A percentile compares a stretch with the other conserved stretches of the same genome.
These are phyloP conservation scores for Pseudomugil tenellus DNA, from an alignment of 2,797 vertebrate genomes.

Conservation along the genomic window DNA sequence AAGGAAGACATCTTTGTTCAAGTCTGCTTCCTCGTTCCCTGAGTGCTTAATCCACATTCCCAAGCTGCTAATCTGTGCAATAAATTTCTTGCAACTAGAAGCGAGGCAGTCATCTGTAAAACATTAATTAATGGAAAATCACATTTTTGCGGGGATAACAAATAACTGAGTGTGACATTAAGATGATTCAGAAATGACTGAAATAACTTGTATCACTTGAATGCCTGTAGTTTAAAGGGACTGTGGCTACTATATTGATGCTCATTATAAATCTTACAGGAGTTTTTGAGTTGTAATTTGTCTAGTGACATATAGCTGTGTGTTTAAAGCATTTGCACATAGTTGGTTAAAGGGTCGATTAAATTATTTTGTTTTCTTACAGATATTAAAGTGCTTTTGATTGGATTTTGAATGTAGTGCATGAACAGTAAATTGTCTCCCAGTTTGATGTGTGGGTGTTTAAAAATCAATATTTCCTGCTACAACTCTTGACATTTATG, in stretches of 20 bases:
- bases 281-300: conserved; percentile 4
- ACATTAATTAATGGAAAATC: conserved; percentile 21
- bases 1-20: conserved; percentile 3
- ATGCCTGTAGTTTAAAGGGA: conserved; percentile 16
- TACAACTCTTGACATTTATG: background rate
- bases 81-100: conserved; percentile 22
- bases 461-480: background rate
- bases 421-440: background rate
- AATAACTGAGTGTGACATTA: conserved; percentile 22
- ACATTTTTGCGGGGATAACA: conserved; percentile 19
- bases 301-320: background rate
- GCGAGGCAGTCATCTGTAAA: conserved; percentile 1
- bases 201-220: conserved; percentile 16
- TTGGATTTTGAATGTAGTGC: background rate
- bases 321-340: background rate
- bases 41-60: conserved; percentile 25
- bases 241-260: conserved; percentile 4
- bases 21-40: conserved; percentile 2
- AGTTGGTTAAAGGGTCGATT: background rate
- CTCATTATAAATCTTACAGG: conserved; percentile 22
- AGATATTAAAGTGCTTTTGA: background rate
- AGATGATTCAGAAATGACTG: conserved; percentile 29
- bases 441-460: background rate
- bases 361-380: background rate
- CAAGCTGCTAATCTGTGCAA: conserved; percentile 11